Conservation (phyloP, 2,797 vertebrate species). For the Avahi laniger region DNA sequence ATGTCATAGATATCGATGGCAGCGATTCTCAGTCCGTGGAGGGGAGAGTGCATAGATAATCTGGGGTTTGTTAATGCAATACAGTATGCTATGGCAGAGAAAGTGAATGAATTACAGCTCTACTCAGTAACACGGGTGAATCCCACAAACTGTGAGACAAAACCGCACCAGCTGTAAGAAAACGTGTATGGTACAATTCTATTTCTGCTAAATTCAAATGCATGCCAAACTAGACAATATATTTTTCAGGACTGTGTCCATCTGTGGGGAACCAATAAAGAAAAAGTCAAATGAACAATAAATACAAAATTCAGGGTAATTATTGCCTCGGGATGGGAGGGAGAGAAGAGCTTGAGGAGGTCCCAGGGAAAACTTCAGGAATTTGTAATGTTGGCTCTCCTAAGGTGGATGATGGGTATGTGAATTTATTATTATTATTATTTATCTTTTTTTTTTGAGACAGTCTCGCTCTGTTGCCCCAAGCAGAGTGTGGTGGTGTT, state of each 20-base stretch:
- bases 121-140: accelerated
- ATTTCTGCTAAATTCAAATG: background rate
- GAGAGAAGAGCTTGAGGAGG: background rate
- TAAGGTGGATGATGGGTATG: too few species aligned
- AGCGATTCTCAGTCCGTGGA: accelerated
- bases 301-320: background rate
- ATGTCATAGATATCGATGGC: background rate
- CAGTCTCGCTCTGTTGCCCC: too few species aligned
- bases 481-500: too few species aligned
- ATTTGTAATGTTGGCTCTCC: background rate
- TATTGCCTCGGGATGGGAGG: background rate
- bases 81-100: accelerated
- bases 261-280: background rate
- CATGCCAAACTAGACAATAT: background rate
- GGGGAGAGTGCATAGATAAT: background rate
- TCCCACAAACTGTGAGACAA: background rate
- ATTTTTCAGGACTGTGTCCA: background rate
- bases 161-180: background rate
- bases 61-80: background rate
- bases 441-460: too few species aligned
- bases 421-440: background rate
- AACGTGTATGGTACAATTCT: accelerated
- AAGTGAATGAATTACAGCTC: background rate
- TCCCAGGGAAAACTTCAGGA: accelerated
- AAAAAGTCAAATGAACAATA: background rate